phyloP scores from a whole-genome alignment of 2,888 invertebrate genomes.

The Ochropleura leucogaster region DNA sequence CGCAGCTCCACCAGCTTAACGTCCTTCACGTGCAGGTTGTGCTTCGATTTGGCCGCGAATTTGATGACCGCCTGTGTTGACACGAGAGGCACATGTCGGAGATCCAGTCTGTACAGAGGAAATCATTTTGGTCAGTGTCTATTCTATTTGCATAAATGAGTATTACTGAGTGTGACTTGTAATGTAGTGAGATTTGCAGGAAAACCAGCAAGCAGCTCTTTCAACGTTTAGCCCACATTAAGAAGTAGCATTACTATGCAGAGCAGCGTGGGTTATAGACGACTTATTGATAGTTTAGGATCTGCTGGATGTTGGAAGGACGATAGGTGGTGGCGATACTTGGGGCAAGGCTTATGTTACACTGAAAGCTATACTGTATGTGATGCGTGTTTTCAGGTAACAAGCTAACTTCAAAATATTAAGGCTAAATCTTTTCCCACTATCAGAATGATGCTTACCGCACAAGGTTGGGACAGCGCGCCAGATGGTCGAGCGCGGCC shows the following conservation, averaged over 20 bases:
- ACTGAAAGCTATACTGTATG: background rate
- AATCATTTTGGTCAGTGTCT: background rate
- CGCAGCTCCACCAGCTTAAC: constrained; percentile 93
- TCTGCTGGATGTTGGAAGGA: no score
- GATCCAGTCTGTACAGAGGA: constrained; percentile 91
- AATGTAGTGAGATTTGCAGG: background rate
- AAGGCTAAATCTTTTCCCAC: no score
- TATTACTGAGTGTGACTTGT: background rate
- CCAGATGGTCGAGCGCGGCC: constrained; percentile 94
- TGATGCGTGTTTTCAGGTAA: background rate
- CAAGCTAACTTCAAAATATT: no score
- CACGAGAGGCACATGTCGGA: constrained; percentile 95
- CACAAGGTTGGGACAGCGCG: constrained; percentile 93
- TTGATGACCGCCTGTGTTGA: constrained; percentile 95
- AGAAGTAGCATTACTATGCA: no score
- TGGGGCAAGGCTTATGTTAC: background rate
- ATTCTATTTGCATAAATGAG: background rate
- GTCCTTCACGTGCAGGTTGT: constrained; percentile 94
- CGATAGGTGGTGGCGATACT: background rate
- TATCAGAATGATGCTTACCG: constrained; percentile 67
- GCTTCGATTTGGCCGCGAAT: constrained; percentile 95
- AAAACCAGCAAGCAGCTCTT: background rate
- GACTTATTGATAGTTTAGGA: background rate
- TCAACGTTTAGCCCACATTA: background rate
- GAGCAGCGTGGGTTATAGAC: no score